These are phyloP conservation scores for Pterophyllum scalare DNA, from an alignment of 2,113 vertebrate species.

Conservation along the genomic window DNA sequence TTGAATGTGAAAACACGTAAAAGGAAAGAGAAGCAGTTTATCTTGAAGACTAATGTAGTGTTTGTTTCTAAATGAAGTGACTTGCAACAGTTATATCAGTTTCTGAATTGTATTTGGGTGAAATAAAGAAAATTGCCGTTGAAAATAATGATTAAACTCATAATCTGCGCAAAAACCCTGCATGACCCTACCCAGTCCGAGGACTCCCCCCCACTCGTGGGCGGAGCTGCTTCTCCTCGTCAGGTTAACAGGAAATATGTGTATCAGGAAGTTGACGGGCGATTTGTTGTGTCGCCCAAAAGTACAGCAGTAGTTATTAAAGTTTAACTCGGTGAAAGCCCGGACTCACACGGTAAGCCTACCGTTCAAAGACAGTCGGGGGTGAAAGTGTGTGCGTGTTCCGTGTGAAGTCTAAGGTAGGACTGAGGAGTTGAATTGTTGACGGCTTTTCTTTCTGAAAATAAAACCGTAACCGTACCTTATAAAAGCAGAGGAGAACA, in stretches of 20 bases:
- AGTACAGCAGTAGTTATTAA: background rate
- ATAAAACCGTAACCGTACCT: no score
- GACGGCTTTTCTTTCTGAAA: background rate
- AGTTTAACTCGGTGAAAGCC: background rate
- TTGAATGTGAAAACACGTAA: no score
- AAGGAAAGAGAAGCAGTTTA: background rate
- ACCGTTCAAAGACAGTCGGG: background rate
- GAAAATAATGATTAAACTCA: background rate
- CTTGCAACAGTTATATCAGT: background rate
- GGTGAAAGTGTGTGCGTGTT: slow-evolving; percentile 7
- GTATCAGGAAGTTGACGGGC: slow-evolving; percentile 74
- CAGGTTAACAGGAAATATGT: slow-evolving; percentile 77
- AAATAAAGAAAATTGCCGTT: background rate
- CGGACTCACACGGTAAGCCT: background rate
- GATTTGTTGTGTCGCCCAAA: slow-evolving; percentile 36
- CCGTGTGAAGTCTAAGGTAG: slow-evolving; percentile 53
- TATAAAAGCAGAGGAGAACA: background rate
- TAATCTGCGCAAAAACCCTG: background rate
- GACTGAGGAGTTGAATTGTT: slow-evolving; percentile 14
- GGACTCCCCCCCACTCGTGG: slow-evolving; percentile 35
- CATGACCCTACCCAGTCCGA: background rate
- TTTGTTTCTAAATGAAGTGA: background rate
- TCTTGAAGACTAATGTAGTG: background rate
- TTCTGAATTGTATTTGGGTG: background rate
- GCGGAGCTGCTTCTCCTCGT: slow-evolving; percentile 28